Conservation (phyloP, 2,888 invertebrate species). For the Sympetrum striolatum region DNA sequence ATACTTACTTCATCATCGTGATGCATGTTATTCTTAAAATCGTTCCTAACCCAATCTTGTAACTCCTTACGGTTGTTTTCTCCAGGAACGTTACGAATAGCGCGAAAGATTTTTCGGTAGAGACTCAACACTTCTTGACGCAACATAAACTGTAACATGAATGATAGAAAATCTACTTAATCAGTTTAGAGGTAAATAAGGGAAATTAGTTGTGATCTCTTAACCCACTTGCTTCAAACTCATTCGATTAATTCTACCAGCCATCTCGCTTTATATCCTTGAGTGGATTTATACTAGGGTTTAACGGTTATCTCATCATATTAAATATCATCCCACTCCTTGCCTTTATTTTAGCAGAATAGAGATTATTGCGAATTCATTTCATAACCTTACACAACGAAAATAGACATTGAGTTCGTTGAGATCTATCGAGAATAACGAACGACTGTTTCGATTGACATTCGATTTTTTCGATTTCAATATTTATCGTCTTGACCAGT, state of each 20-base stretch:
- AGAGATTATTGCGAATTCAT: too few relatives aligned
- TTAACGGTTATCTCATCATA: too few relatives aligned
- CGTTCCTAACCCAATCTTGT: slow-evolving; percentile 8
- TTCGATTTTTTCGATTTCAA: too few relatives aligned
- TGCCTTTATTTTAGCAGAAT: too few relatives aligned
- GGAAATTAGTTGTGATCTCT: neutral
- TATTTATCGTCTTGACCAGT: too few relatives aligned
- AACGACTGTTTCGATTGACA: too few relatives aligned
- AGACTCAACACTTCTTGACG: neutral
- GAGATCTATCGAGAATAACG: too few relatives aligned
- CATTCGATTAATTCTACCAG: neutral
- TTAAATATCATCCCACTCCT: too few relatives aligned
- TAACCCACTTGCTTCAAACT: neutral
- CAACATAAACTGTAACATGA: slow-evolving; percentile 10
- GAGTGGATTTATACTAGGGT: too few relatives aligned
- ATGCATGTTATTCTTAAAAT: slow-evolving; percentile 17
- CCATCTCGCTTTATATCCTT: neutral
- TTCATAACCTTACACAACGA: too few relatives aligned
- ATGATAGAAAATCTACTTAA: neutral
- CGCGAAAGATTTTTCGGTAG: slow-evolving; percentile 7
- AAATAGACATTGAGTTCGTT: too few relatives aligned
- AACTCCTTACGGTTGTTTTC: neutral
- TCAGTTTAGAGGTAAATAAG: neutral
- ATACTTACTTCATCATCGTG: slow-evolving; percentile 12
- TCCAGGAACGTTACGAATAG: neutral